Evolutionary conservation across 2,797 vertebrate species (phyloP).

Genomic region (Gambelia wislizenii): DNA sequence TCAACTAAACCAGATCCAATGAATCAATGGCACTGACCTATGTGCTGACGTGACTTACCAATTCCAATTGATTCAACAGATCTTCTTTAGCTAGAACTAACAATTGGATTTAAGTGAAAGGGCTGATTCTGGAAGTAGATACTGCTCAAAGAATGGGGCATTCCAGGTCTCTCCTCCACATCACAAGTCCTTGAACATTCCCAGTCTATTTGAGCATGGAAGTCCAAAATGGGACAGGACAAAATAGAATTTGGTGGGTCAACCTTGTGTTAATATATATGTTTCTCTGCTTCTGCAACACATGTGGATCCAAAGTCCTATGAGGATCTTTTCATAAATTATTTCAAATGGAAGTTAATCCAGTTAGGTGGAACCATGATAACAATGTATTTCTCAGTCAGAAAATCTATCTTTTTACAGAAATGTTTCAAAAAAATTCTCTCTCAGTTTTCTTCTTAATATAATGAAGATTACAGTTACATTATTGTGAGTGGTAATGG

Average conservation of each 20-base stretch:
- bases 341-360: constrained; percentile 13
- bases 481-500: constrained; percentile 15
- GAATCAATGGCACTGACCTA: too few species aligned
- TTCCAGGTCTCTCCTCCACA: neutral
- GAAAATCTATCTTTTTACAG: neutral
- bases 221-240: neutral
- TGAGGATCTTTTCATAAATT: neutral
- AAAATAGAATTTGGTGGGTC: neutral
- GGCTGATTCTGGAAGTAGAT: neutral
- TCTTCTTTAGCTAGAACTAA: too few species aligned
- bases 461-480: constrained; percentile 41
- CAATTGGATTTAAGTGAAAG: too few species aligned
- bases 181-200: neutral
- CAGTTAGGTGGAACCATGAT: neutral
- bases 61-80: too few species aligned
- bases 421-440: constrained; percentile 20
- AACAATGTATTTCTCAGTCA: constrained; percentile 24
- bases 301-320: neutral
- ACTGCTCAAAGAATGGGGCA: neutral
- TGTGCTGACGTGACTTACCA: too few species aligned
- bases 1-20: too few species aligned
- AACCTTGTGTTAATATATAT: too few species aligned
- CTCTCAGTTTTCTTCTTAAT: constrained; percentile 34
- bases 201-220: neutral
- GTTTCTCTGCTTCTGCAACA: neutral